phyloP scores from a whole-genome alignment of 2,113 vertebrate genomes.

The Pithys albifrons region DNA sequence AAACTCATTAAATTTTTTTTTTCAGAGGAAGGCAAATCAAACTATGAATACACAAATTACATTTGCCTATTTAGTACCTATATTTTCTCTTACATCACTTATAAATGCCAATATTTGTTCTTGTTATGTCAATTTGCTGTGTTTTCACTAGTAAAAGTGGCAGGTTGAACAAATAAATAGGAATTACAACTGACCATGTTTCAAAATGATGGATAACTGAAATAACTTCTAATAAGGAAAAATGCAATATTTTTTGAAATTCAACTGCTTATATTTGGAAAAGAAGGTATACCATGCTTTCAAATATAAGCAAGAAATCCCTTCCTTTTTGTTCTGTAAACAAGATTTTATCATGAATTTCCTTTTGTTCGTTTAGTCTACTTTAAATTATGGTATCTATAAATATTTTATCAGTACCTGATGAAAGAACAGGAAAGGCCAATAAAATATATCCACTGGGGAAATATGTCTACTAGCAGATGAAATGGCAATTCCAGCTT shows the following conservation, averaged over 20 bases:
- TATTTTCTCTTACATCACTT: no score
- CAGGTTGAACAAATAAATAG: background rate
- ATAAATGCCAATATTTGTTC: no score
- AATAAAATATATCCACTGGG: background rate
- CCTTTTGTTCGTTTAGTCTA: background rate
- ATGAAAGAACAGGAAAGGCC: background rate
- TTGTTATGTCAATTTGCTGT: no score
- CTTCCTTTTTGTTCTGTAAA: background rate
- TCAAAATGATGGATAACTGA: background rate
- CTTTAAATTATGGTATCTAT: background rate
- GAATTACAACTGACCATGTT: background rate
- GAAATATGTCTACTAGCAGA: background rate
- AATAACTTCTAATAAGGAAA: background rate
- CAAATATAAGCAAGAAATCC: background rate
- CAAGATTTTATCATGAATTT: background rate
- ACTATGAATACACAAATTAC: no score
- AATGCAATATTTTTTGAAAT: background rate
- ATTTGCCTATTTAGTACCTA: no score
- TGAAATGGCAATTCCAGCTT: background rate
- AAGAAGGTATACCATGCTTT: background rate
- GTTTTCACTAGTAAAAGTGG: background rate
- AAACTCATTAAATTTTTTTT: no score
- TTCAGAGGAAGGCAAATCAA: no score
- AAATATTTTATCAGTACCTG: conserved; percentile 4
- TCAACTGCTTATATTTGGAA: background rate